A percentile compares a stretch with the other conserved stretches of the same genome.
Conservation (phyloP, 2,888 invertebrate genomes). For the Adelphocoris suturalis region DNA sequence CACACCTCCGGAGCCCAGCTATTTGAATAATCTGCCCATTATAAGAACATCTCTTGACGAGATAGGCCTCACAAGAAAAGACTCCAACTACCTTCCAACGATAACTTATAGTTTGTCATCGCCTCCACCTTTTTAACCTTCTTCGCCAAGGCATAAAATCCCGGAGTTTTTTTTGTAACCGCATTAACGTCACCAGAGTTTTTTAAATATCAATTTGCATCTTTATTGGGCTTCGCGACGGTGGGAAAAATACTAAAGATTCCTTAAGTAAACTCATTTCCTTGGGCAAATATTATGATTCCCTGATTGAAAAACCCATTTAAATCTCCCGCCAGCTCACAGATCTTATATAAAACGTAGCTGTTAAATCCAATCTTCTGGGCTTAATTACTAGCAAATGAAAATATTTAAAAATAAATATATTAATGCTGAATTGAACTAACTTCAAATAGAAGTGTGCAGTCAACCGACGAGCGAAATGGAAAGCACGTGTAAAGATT, state of each 20-base stretch:
- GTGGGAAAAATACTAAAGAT: constrained; percentile 31
- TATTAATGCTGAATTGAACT: no score
- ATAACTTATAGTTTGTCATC: constrained; percentile 63
- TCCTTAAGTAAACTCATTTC: constrained; percentile 49
- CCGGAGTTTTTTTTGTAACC: background rate
- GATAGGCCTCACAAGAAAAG: constrained; percentile 47
- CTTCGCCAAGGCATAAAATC: constrained; percentile 32
- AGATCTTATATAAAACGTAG: no score
- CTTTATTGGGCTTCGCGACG: constrained; percentile 35
- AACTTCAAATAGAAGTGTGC: no score
- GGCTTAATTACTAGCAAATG: no score
- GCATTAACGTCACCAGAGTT: constrained; percentile 49
- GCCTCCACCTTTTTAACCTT: constrained; percentile 6
- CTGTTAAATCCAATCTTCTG: no score
- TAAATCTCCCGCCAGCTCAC: no score
- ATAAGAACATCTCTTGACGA: constrained; percentile 68
- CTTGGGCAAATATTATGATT: constrained; percentile 29
- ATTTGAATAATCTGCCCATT: constrained; percentile 70
- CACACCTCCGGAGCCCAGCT: constrained; percentile 54
- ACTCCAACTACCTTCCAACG: constrained; percentile 26
- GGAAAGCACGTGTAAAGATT: no score
- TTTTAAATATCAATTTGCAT: constrained; percentile 55
- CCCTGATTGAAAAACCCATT: background rate
- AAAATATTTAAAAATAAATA: no score
- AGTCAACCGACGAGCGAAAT: no score